Evolutionary conservation across 2,888 invertebrate genomes (phyloP), one percentile per base, ranked within the genome.

Genomic region (Yponomeuta evonymella): DNA sequence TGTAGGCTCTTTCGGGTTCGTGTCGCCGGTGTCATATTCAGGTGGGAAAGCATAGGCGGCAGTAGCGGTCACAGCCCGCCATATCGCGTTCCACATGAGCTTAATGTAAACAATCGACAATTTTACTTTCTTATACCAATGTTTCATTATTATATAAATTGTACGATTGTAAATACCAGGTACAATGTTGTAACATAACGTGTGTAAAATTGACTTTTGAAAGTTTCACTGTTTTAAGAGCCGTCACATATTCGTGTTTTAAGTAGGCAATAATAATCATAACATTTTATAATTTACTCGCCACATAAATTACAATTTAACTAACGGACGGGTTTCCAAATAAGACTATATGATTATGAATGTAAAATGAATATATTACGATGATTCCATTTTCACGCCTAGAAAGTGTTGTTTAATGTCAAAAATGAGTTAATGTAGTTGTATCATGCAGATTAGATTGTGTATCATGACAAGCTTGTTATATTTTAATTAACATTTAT

Each of bases 21-120:
- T 72, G 75, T 51, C 63, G 68, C 70, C 74, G 89, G 91, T 92
- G 87, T 92, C 92, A 90, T 88, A 84, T 92, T 92, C 90, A 90
- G 88, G 89, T 89, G 87, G 51, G 51, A 58, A 58, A 58, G 51
- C 51, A 58, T 58, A 43, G 51, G 48, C 69, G 51, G 51, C 29
- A 69, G 51, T 29, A 88, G 90, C 86, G 90, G 90, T 90, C 87
- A 81, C 85, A 81, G 83, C 51, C 85, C 86, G 86, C 81, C 85
- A 80, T 88, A 88, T 90, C 87, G 86, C 82, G 81, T 90, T 90
- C 86, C 90, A 86, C 81, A 79, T 79, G 77, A 81, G 83, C 84
- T 86, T 87, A 82, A 84, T 83, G 83, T 87, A 88, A 87, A 86
- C 85, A 86, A 85, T 85, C 84, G 76, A 72, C 78, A 80, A 80